Evolutionary conservation across 2,797 vertebrate genomes (phyloP), one percentile per base, ranked within the genome.

Genomic region (Helicolenus hilgendorfi): DNA sequence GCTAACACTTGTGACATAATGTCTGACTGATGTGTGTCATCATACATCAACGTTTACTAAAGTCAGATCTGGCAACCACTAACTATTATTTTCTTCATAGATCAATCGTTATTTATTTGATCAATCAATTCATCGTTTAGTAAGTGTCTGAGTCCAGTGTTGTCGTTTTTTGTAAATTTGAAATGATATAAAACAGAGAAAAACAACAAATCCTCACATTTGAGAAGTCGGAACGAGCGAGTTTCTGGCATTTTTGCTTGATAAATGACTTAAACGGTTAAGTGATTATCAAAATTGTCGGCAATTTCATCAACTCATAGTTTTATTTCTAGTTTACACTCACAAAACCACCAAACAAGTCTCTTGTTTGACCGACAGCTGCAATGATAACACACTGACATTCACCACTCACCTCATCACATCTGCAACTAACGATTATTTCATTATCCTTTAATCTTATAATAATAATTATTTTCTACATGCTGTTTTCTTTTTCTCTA

Each of bases 21-120:
- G 65, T 88, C 81, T 85, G 41, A 71, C 63, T 77, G 49, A 6
- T 10, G 20, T 71, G 63, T 7, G 29, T 69, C 35, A 71, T 78
- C 64, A 29, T 24, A n/a, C 14, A 11, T 24, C 4, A 53, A 60
- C 13, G 5, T 41, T 38, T 36, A n/a, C 49, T 55, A 26, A 1
- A 58, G 4, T 83, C 38, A 60, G 55, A 11, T 67, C n/a, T n/a
- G 18, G 11, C 5, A 29, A 15, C 4, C 18, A 15, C 31, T 18
- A 10, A 49, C 14, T 29, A 14, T 11, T 35, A 5, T 20, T 49
- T 58, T n/a, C 35, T 7, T 58, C 26, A 38, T 7, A 6, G 7
- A 53, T 38, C 8, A 38, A 26, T 56, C 14, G 1, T 71, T 2
- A 33, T 53, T 59, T 13, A 68, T 77, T 35, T 22, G 10, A 49